Base-by-base conservation (phyloP, 2,113 vertebrate genomes). In the Gnathonemus echidnorhynchus region DNA sequence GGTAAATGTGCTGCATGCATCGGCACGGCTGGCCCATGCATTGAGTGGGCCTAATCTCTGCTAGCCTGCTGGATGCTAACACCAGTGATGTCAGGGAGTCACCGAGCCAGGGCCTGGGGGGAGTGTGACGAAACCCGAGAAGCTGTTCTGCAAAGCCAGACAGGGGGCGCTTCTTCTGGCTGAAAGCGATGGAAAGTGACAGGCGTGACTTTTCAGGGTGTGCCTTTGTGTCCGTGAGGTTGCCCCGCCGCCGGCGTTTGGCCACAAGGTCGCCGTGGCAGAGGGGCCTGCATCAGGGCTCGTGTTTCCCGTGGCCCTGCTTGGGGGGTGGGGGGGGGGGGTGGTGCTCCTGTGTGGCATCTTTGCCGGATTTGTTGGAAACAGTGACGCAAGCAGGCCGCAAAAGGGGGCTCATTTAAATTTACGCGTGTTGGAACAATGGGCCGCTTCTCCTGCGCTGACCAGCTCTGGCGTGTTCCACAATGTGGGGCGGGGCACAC, bases 51-150 rank as follows among this genome's bases (percentile, higher is more conserved):
- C 31, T 35, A 35, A 35, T 77, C 19, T 83, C 9, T 27, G 58
- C 24, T 66, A 66, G 58, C 58, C 9, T 8, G 8, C n/a, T 13
- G n/a, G 62, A 66, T 66, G 62, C 62, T 66, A 66, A 66, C 62
- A 13, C 62, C 10, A 66, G 62, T 27, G 35, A 83, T 89, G 13
- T 58, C 35, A 24, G 46, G 66, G 58, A 39, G n/a, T 24, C 83
- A 27, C 5, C n/a, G 53, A 66, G 86, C 90, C 90, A 86, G 89
- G 85, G 70, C 89, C 91, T 90, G 80, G 90, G 21, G 42, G 17
- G 83, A 53, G 70, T 91, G 88, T 93, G 90, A 93, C 92, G 92
- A 93, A 92, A 93, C 88, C 89, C 27, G 86, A 93, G 92, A 92
- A 87, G 91, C 89, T 91, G 90, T 89, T 89, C 90, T 88, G 80